Percentiles rank a stretch among this genome's conserved stretches.
phyloP scores from a whole-genome alignment of 1,140 invertebrate genomes.

The Lordiphosa collinella region DNA sequence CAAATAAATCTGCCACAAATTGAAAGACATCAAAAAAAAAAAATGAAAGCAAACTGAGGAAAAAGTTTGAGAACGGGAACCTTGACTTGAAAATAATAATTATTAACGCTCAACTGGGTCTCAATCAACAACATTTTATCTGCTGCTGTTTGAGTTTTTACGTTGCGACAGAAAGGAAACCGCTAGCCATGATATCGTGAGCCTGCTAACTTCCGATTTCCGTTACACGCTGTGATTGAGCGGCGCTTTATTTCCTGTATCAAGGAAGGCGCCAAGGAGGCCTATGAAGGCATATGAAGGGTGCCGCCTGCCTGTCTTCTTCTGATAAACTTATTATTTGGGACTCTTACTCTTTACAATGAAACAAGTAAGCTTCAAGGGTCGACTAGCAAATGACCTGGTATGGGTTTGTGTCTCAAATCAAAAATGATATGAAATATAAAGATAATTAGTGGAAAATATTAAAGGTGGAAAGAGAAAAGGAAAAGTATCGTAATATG shows the following conservation, averaged over 20 bases:
- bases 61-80: neutral
- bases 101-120: constrained; percentile 73
- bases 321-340: constrained; percentile 63
- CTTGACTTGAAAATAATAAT: constrained; percentile 57
- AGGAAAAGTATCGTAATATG: no score
- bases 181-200: constrained; percentile 61
- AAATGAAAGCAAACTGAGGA: constrained; percentile 1
- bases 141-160: constrained; percentile 18
- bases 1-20: constrained; percentile 77
- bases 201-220: constrained; percentile 77
- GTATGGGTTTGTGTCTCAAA: no score
- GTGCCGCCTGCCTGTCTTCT: constrained; percentile 28
- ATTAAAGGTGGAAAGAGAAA: no score
- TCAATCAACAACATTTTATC: constrained; percentile 77
- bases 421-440: no score
- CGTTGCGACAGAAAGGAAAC: constrained; percentile 43
- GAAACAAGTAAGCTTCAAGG: neutral
- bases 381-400: neutral
- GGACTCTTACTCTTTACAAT: constrained; percentile 22
- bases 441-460: no score
- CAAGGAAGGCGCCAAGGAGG: constrained; percentile 41
- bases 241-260: constrained; percentile 65
- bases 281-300: no score
- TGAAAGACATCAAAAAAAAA: constrained; percentile 62
- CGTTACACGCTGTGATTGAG: constrained; percentile 67